These are phyloP conservation scores for Yponomeuta plumbellus DNA, from an alignment of 2,888 invertebrate species.

Conservation along the genomic window DNA sequence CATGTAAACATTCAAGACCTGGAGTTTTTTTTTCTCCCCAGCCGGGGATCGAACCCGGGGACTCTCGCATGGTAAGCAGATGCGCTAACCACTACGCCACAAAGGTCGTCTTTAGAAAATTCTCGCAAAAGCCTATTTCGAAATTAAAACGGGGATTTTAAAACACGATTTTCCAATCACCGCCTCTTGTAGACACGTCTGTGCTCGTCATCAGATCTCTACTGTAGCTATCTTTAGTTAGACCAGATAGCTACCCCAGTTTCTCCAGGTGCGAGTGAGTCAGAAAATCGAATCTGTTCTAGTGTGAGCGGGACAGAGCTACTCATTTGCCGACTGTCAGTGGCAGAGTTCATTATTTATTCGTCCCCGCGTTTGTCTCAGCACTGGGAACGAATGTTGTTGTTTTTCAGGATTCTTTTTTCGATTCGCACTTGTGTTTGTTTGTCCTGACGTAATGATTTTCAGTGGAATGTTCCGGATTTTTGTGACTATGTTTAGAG, in stretches of 20 bases:
- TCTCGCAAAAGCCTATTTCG: neutral
- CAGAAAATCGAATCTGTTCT: neutral
- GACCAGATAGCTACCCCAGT: neutral
- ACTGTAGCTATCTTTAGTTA: neutral
- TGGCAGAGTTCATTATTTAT: slow-evolving; percentile 60
- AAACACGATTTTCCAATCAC: neutral
- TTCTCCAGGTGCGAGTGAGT: neutral
- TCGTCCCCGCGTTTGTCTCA: neutral
- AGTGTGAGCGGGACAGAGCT: slow-evolving; percentile 34
- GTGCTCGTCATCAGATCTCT: neutral
- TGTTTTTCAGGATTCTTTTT: neutral
- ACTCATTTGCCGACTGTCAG: slow-evolving; percentile 65
- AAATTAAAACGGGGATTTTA: neutral
- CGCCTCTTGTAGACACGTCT: neutral
- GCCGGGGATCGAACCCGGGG: no score
- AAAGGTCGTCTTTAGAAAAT: neutral
- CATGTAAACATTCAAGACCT: no score
- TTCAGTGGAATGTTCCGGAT: neutral
- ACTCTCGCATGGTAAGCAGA: no score
- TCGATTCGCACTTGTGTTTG: neutral
- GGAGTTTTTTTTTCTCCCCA: no score
- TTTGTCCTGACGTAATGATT: neutral
- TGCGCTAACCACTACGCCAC: no score
- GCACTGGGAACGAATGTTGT: neutral
- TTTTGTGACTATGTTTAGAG: no score